phyloP scores from a whole-genome alignment of 1,140 invertebrate genomes.

The Vanessa atalanta region DNA sequence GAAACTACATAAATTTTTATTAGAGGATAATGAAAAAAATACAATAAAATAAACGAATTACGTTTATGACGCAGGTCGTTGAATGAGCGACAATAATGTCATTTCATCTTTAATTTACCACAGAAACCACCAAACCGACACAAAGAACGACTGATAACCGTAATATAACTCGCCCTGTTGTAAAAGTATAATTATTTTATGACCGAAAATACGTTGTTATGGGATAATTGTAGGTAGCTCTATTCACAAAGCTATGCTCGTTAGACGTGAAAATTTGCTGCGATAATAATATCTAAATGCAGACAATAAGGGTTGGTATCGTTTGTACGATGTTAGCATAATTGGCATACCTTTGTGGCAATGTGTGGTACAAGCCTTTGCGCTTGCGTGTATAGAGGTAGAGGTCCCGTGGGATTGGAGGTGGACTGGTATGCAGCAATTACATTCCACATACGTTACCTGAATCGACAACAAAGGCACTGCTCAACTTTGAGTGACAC shows the following conservation, averaged over 20 bases:
- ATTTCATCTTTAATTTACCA: constrained; percentile 10
- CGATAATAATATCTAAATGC: background rate
- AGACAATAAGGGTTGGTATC: background rate
- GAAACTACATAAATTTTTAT: too few species aligned
- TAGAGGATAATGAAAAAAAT: too few species aligned
- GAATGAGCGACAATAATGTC: background rate
- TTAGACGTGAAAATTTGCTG: background rate
- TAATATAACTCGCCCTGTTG: constrained; percentile 17
- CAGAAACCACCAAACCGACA: background rate
- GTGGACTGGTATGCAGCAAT: constrained; percentile 56
- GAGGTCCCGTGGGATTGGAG: constrained; percentile 50
- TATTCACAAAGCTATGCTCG: background rate
- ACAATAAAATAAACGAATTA: background rate
- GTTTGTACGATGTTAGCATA: background rate
- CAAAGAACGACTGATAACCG: constrained; percentile 17
- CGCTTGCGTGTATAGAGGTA: constrained; percentile 44
- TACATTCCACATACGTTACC: constrained; percentile 58
- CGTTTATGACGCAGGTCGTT: background rate
- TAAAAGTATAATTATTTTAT: constrained; percentile 23
- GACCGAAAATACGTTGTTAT: constrained; percentile 18
- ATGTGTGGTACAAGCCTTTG: constrained; percentile 17
- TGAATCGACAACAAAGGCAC: constrained; percentile 55
- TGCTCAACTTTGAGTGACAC: constrained; percentile 45
- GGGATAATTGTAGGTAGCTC: constrained; percentile 13
- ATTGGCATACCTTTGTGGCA: constrained; percentile 9